Conservation (phyloP, 1,140 invertebrate species). For the Acromyrmex echinatior region DNA sequence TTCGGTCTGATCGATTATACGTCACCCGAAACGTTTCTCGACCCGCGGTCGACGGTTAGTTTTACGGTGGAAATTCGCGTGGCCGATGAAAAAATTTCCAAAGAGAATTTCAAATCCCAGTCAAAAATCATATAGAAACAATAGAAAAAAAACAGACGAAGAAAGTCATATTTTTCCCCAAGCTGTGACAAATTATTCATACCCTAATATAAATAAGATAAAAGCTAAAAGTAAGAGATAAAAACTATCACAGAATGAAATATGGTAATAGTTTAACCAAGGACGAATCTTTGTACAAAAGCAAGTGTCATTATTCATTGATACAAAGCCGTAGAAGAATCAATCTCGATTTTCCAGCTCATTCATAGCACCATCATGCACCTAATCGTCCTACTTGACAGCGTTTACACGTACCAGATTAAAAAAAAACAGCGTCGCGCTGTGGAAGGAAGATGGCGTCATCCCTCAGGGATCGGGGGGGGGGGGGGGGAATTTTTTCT, state of each 20-base stretch:
- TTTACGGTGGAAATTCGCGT: constrained; percentile 39
- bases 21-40: constrained; percentile 63
- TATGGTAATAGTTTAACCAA: neutral
- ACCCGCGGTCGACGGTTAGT: constrained; percentile 48
- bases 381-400: constrained; percentile 69
- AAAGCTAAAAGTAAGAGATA: neutral
- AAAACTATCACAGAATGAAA: neutral
- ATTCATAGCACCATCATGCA: constrained; percentile 21
- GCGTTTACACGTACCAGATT: constrained; percentile 36
- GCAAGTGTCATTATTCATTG: neutral
- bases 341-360: constrained; percentile 40
- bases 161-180: neutral
- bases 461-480: constrained; percentile 66
- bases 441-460: constrained; percentile 67
- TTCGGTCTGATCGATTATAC: constrained; percentile 78
- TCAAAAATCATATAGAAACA: neutral
- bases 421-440: constrained; percentile 43
- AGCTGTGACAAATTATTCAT: neutral
- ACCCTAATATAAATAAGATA: neutral
- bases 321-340: neutral
- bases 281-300: neutral
- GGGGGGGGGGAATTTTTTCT: too few relatives aligned
- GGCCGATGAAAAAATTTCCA: constrained; percentile 26
- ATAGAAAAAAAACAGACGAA: neutral
- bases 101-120: neutral